Base-by-base conservation (phyloP, 2,888 invertebrate genomes). In the Morinoia aosen region DNA sequence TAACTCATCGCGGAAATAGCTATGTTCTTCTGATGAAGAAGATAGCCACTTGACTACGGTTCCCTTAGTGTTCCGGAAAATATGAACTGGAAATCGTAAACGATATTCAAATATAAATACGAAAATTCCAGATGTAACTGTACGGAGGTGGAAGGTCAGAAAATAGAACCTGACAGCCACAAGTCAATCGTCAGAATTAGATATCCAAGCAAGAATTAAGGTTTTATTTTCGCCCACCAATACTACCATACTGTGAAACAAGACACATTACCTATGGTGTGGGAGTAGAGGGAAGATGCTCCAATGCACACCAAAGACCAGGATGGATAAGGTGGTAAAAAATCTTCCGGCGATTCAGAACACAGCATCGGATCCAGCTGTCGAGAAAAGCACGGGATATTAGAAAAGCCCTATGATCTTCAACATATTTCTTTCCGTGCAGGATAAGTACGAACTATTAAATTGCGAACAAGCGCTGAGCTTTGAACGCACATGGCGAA, bases 271-370 rank as follows among this genome's bases (percentile, higher is more conserved):
- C 96, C 96, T 90, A 96, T 95, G 94, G 96, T 96, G 97, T 99
- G 99, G 95, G 98, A 98, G 97, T 99, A 99, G 58, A 99, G 97
- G 95, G 98, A 98, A 91, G 99, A 98, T 0, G 99, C 98, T 0
- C 99, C 99, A 14, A 99, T 98, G 97, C 99, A 99, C 76, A 98
- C 98, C 95, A 99, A 97, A 16, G 98, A 98, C 99, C 99, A 99
- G 97, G 98, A 99, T 0, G 99, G 98, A 97, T 98, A 99, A 96
- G 98, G 98, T 0, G 99, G 99, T 96, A 99, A 97, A 88, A 99
- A 97, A n/a, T 96, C 95, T n/a, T 96, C 95, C n/a, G 96, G 96
- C 3, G 96, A 96, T 19, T 95, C 96, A 12, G 96, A 91, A 58
- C 95, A 95, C 88, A 95, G 39, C 95, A 95, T 95, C 56, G 93